Percentiles rank a stretch among this genome's conserved stretches.
Conservation (phyloP, 2,113 vertebrate genomes). For the Carollia perspicillata region DNA sequence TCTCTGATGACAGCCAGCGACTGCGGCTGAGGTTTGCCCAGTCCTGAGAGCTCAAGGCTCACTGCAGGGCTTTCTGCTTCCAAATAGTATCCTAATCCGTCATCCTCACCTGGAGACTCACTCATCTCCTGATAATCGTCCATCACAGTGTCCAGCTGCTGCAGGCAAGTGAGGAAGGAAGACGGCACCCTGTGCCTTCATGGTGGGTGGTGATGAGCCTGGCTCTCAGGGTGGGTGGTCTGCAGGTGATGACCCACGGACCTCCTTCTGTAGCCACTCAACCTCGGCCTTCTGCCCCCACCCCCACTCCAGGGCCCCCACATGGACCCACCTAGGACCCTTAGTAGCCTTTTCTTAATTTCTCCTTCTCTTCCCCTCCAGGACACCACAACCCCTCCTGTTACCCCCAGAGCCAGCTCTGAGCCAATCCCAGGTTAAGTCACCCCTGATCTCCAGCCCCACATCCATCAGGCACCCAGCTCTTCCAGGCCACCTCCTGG, state of each 20-base stretch:
- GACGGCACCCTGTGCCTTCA: slow-evolving; percentile 84
- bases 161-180: slow-evolving; percentile 92
- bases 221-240: neutral
- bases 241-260: no score
- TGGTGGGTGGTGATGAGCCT: neutral
- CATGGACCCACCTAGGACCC: neutral
- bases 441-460: rapidly evolving
- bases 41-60: neutral
- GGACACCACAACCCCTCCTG: no score
- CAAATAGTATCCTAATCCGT: neutral
- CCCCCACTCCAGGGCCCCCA: no score
- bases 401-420: neutral
- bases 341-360: neutral
- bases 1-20: neutral
- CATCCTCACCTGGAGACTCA: neutral
- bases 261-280: no score
- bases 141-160: slow-evolving; percentile 93
- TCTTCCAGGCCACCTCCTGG: no score
- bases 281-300: neutral
- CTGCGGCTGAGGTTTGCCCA: neutral
- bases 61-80: neutral
- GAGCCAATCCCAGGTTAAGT: no score
- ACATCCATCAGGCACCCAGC: neutral
- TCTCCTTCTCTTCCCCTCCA: neutral
- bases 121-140: slow-evolving; percentile 90